Conservation (phyloP, 2,888 invertebrate species). For the Synanthedon formicaeformis region DNA sequence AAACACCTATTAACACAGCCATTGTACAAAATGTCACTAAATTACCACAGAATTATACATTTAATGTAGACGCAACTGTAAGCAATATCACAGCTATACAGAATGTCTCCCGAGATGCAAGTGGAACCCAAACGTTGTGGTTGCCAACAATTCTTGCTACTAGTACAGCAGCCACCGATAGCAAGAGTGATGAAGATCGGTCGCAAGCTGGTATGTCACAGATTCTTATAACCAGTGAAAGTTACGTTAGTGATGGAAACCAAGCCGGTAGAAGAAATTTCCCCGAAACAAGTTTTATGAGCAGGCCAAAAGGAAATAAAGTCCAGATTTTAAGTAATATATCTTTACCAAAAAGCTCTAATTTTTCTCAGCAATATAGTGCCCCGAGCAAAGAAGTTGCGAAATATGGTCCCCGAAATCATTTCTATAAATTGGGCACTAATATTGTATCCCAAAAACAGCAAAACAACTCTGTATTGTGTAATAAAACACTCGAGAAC, state of each 20-base stretch:
- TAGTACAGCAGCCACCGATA: conserved; percentile 38
- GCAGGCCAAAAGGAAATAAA: conserved; percentile 52
- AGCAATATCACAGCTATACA: conserved; percentile 60
- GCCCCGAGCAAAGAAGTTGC: conserved; percentile 46
- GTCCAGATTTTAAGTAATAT: conserved; percentile 66
- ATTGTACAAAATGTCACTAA: conserved; percentile 63
- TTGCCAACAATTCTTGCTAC: conserved; percentile 58
- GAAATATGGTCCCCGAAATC: conserved; percentile 52
- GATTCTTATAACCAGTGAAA: conserved; percentile 61
- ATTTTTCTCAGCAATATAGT: conserved; percentile 50
- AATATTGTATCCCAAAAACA: conserved; percentile 50
- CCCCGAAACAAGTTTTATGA: conserved; percentile 49
- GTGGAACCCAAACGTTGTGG: conserved; percentile 58
- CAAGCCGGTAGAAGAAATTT: conserved; percentile 47
- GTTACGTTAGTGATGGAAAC: conserved; percentile 47
- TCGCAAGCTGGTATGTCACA: conserved; percentile 51
- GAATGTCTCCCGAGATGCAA: conserved; percentile 57
- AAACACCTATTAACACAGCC: conserved; percentile 52
- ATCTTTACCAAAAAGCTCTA: conserved; percentile 54
- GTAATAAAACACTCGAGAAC: conserved; percentile 48
- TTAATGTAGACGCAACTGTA: conserved; percentile 59
- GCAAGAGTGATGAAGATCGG: conserved; percentile 48
- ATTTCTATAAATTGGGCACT: conserved; percentile 54
- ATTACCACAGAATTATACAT: conserved; percentile 60
- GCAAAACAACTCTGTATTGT: conserved; percentile 51